These are phyloP conservation scores for Anableps anableps DNA, from an alignment of 2,797 vertebrate species.

Conservation along the genomic window DNA sequence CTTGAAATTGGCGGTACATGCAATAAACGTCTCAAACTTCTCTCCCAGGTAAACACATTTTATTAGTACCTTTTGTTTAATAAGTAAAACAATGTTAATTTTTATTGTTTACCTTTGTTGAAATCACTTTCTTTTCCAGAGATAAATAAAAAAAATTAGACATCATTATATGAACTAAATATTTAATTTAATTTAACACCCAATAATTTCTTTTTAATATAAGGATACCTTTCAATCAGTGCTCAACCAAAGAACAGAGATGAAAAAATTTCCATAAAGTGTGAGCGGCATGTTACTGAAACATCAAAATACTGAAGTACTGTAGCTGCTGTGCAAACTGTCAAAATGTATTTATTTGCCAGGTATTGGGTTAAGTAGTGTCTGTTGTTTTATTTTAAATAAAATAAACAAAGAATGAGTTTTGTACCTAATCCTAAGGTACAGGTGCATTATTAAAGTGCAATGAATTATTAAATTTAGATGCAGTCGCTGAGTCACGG, in stretches of 20 bases:
- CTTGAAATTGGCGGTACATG: background rate
- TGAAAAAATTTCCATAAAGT: background rate
- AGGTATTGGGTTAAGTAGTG: background rate
- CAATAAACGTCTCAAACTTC: background rate
- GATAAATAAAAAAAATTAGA: background rate
- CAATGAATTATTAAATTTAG: constrained; percentile 55
- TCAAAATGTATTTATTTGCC: background rate
- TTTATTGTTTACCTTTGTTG: background rate
- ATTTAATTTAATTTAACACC: no score
- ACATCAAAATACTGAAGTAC: background rate
- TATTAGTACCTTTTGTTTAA: background rate
- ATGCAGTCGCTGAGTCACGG: constrained; percentile 53
- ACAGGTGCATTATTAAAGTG: background rate
- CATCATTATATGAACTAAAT: background rate
- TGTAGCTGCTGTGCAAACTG: background rate
- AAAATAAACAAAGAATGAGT: background rate
- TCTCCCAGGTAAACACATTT: background rate
- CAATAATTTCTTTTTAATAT: no score
- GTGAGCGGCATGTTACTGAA: background rate
- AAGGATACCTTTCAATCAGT: no score
- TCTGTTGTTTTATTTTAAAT: background rate
- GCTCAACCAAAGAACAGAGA: background rate
- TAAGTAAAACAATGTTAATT: background rate
- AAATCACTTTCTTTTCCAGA: background rate
- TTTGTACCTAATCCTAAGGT: constrained; percentile 11